These are phyloP conservation scores for Bagarius yarrelli DNA, from an alignment of 2,113 vertebrate species.

Conservation along the genomic window DNA sequence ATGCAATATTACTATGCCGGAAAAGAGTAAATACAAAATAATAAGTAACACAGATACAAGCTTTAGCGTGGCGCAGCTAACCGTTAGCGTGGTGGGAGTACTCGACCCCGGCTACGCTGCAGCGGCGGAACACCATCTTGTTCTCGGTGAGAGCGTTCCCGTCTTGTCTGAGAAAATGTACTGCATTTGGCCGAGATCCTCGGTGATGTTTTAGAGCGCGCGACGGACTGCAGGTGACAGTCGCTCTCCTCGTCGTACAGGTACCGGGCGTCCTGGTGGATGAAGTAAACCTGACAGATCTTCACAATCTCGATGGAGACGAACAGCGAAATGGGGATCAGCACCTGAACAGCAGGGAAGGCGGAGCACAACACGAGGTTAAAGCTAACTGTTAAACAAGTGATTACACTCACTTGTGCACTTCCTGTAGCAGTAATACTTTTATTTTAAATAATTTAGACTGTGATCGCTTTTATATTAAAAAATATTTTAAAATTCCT, in stretches of 20 bases:
- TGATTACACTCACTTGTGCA: not conserved
- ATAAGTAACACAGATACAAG: too few species aligned
- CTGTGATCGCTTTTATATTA: too few species aligned
- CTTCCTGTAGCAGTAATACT: not conserved
- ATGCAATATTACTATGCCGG: too few species aligned
- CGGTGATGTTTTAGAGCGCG: constrained; percentile 95
- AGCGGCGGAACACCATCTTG: constrained; percentile 97
- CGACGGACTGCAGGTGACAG: constrained; percentile 89
- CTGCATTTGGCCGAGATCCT: constrained; percentile 95
- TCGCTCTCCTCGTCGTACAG: constrained; percentile 96
- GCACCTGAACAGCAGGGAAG: constrained; percentile 70
- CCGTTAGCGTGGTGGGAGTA: constrained; percentile 97
- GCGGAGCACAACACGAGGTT: not conserved
- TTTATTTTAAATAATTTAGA: not conserved
- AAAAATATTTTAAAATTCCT: too few species aligned
- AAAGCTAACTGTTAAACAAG: too few species aligned
- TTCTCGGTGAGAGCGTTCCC: constrained; percentile 95
- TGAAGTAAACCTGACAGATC: constrained; percentile 96
- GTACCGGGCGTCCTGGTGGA: constrained; percentile 91
- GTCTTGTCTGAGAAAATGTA: constrained; percentile 99
- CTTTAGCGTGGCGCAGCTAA: constrained; percentile 60
- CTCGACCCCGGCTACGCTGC: constrained; percentile 91
- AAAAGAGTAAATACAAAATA: too few species aligned
- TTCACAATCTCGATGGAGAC: constrained; percentile 98
- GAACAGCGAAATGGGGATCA: constrained; percentile 96